These are phyloP conservation scores for Tiliqua scincoides DNA, from an alignment of 2,113 vertebrate genomes.

Conservation along the genomic window DNA sequence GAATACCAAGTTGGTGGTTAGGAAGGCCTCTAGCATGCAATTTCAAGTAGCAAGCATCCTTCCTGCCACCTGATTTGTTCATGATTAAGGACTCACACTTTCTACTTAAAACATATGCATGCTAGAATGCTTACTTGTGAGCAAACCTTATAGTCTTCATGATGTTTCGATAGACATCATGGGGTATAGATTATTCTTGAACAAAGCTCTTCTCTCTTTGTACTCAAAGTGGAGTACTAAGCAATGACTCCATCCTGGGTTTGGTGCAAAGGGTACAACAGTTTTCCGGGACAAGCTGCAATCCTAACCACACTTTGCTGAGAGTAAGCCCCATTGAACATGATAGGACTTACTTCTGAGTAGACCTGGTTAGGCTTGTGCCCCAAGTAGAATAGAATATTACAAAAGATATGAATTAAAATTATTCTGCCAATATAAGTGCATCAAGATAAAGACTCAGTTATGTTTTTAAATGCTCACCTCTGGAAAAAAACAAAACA, in stretches of 20 bases:
- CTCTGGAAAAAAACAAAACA: not conserved
- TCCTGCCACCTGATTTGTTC: not conserved
- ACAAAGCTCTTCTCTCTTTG: not conserved
- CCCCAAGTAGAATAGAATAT: slow-evolving; percentile 18
- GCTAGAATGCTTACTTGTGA: not conserved
- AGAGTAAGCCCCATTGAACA: too few species aligned
- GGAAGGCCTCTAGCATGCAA: not conserved
- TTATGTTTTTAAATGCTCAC: not conserved
- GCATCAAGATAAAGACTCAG: not conserved
- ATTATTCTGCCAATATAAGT: not conserved
- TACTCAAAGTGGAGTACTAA: not conserved
- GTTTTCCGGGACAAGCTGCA: not conserved
- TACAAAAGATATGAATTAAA: not conserved
- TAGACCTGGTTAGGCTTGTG: too few species aligned
- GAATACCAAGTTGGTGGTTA: not conserved
- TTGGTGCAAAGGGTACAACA: not conserved
- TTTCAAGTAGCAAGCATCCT: not conserved
- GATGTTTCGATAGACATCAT: not conserved
- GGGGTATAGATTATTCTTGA: not conserved
- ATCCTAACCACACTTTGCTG: too few species aligned
- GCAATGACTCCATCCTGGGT: not conserved
- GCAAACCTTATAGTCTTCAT: not conserved
- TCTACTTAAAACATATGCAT: not conserved
- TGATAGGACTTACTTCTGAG: too few species aligned
- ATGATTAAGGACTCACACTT: not conserved